Conservation (phyloP, 2,888 invertebrate species). For the Mellilla xanthometata region DNA sequence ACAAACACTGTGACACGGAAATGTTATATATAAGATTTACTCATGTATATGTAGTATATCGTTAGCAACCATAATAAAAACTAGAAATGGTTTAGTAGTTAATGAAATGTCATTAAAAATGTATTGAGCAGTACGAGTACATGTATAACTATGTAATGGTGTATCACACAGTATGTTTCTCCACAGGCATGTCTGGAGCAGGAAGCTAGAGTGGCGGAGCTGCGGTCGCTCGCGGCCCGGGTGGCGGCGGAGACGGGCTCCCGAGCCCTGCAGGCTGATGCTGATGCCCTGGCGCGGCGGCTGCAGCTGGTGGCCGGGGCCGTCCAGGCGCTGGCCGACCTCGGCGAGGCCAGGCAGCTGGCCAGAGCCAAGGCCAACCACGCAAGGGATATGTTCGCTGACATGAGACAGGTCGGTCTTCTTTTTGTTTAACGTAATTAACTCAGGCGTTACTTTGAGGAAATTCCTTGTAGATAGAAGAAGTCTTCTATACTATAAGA, state of each 20-base stretch:
- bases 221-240: conserved; percentile 88
- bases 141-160: too few species aligned
- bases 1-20: too few species aligned
- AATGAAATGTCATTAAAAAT: too few species aligned
- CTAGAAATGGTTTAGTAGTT: too few species aligned
- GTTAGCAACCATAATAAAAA: too few species aligned
- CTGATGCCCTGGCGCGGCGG: conserved; percentile 88
- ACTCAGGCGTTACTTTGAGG: too few species aligned
- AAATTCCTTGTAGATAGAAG: too few species aligned
- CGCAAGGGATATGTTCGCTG: conserved; percentile 85
- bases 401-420: conserved; percentile 87
- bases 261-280: conserved; percentile 88
- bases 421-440: too few species aligned
- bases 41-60: too few species aligned
- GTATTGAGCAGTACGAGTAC: too few species aligned
- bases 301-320: conserved; percentile 90
- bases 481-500: too few species aligned
- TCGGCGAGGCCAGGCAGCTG: conserved; percentile 87
- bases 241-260: conserved; percentile 91
- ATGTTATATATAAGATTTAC: too few species aligned
- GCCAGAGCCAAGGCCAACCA: conserved; percentile 82
- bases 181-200: conserved; percentile 89
- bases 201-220: conserved; percentile 87
- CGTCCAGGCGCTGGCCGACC: conserved; percentile 88
- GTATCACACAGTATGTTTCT: not conserved